A percentile compares a stretch with the other conserved stretches of the same genome.
These are phyloP conservation scores for Norana najaformis DNA, from an alignment of 2,888 invertebrate genomes.

Conservation along the genomic window DNA sequence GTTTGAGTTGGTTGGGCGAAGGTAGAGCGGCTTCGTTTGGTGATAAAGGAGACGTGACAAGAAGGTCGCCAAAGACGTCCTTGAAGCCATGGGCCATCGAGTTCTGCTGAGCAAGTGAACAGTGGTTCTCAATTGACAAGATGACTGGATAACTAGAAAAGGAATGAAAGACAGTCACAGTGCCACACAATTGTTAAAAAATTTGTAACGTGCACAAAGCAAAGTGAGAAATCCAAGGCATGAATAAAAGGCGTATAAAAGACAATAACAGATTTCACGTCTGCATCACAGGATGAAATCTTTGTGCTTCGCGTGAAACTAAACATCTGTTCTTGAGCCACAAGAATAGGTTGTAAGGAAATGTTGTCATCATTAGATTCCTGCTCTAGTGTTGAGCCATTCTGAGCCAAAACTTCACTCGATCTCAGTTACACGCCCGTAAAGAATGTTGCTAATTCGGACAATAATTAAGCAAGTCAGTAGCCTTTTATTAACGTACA, in stretches of 20 bases:
- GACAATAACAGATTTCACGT: background rate
- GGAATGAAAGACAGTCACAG: background rate
- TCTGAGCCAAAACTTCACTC: too few species aligned
- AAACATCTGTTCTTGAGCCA: background rate
- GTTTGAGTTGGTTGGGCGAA: conserved; percentile 78
- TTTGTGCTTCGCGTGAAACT: too few species aligned
- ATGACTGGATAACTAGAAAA: conserved; percentile 58
- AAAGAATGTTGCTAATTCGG: too few species aligned
- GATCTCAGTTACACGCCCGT: too few species aligned
- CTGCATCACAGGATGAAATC: too few species aligned
- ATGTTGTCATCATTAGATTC: too few species aligned
- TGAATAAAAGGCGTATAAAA: background rate
- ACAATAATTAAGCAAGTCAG: too few species aligned
- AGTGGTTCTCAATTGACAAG: conserved; percentile 62
- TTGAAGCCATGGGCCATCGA: conserved; percentile 61
- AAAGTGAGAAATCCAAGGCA: background rate
- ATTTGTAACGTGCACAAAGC: background rate
- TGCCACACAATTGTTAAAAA: background rate
- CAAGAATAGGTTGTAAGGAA: background rate
- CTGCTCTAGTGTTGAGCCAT: too few species aligned
- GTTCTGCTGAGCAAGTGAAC: conserved; percentile 59
- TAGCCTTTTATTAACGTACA: too few species aligned
- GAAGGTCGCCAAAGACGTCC: conserved; percentile 69
- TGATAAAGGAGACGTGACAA: conserved; percentile 76
- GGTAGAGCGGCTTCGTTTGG: conserved; percentile 75